Conservation (phyloP, 2,888 invertebrate genomes). For the Hydrotaea cyrtoneurina region DNA sequence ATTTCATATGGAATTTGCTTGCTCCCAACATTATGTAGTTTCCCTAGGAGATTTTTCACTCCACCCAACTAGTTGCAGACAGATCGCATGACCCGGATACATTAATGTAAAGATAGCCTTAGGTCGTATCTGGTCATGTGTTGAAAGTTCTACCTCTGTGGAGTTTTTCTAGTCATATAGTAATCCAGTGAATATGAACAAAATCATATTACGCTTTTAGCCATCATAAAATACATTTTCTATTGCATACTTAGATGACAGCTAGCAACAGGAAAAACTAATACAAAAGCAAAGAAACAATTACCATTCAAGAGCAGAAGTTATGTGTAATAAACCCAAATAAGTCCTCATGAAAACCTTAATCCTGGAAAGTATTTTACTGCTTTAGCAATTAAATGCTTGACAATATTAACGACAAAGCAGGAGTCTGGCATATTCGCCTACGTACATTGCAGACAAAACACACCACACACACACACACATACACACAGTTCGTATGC, state of each 20-base stretch:
- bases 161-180: too few relatives aligned
- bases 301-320: constrained; percentile 22
- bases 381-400: constrained; percentile 32
- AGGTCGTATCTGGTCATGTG: too few relatives aligned
- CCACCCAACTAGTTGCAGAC: too few relatives aligned
- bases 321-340: constrained; percentile 35
- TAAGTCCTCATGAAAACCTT: constrained; percentile 26
- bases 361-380: constrained; percentile 39
- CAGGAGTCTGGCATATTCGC: not conserved
- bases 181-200: not conserved
- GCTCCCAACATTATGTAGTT: too few relatives aligned
- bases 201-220: not conserved
- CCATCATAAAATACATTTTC: not conserved
- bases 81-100: too few relatives aligned
- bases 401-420: constrained; percentile 2
- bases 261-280: not conserved
- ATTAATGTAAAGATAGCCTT: too few relatives aligned
- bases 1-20: too few relatives aligned
- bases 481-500: too few relatives aligned
- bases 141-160: too few relatives aligned
- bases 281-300: constrained; percentile 26
- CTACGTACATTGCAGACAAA: not conserved
- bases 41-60: too few relatives aligned
- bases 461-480: too few relatives aligned
- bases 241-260: not conserved